Evolutionary conservation across 2,113 vertebrate genomes (phyloP), one percentile per base, ranked within the genome.

Genomic region (Rhynchopsitta pachyrhyncha): DNA sequence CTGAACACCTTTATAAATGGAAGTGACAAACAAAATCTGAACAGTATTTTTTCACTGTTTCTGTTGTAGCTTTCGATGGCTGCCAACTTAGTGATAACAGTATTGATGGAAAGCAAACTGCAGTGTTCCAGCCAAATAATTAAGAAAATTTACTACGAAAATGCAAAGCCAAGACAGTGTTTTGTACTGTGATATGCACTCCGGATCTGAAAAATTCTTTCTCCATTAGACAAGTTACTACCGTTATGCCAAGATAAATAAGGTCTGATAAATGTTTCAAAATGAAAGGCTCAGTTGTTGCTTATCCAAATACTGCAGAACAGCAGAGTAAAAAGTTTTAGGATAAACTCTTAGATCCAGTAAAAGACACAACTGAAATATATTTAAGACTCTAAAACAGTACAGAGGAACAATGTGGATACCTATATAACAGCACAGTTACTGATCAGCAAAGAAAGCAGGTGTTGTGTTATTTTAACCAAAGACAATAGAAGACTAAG

Each of bases 221-320:
- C 46, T 78, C 73, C 50, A 35, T 94, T 90, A 96, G 59, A 47
- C 28, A 75, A 94, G 42, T 83, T 81, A 63, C 53, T 81, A 47
- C n/a, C 8, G 22, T 77, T 67, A 64, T 68, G 79, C 93, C 88
- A 96, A 94, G 55, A 78, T 86, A 96, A 90, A 83, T 88, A 87
- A 90, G 50, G 19, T 86, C 53, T 73, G 90, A 81, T 86, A 81
- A 57, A 86, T 81, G 35, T 67, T 94, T 90, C 46, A 88, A 66
- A 95, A 71, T 42, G 63, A 33, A 17, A 86, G 29, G 15, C 25
- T 63, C 24, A 29, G 66, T 83, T 90, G 18, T 81, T 8, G 2
- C 17, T 88, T 92, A 52, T 90, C 82, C 80, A 94, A 93, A 68
- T 70, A 47, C 25, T 50, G 27, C 14, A 80, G 59, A 93, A 86